Conservation (phyloP, 2,888 invertebrate species). For the Campaea margaritaria region DNA sequence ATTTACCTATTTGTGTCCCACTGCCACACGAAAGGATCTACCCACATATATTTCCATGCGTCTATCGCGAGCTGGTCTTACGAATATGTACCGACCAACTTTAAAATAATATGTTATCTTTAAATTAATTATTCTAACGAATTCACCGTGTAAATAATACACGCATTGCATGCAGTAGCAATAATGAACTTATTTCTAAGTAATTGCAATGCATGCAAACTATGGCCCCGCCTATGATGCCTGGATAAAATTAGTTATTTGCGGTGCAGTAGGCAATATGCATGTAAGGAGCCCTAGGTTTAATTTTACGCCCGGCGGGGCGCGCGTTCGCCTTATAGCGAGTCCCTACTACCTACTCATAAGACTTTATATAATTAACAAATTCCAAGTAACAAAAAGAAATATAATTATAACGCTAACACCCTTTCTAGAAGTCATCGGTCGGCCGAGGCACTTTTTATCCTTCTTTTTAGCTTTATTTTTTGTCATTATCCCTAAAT, state of each 20-base stretch:
- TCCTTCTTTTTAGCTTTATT: no score
- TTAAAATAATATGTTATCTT: no score
- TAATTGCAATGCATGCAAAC: slow-evolving; percentile 30
- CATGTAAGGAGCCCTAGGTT: slow-evolving; percentile 36
- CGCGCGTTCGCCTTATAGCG: slow-evolving; percentile 23
- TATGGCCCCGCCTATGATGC: slow-evolving; percentile 24
- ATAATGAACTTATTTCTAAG: slow-evolving; percentile 25
- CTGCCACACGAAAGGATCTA: no score
- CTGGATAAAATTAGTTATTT: slow-evolving; percentile 34
- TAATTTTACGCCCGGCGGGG: slow-evolving; percentile 41
- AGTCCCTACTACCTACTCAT: background rate
- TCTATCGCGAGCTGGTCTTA: no score
- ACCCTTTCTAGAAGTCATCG: no score
- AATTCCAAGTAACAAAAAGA: background rate
- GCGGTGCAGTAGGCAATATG: slow-evolving; percentile 35
- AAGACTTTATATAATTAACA: background rate
- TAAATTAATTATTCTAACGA: background rate
- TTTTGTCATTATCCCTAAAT: no score
- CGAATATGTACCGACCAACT: no score
- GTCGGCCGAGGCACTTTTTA: no score
- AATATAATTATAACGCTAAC: background rate
- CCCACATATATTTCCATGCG: no score
- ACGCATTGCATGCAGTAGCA: background rate
- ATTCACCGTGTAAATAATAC: background rate
- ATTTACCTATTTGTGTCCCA: no score